Evolutionary conservation across 2,113 vertebrate species (phyloP), one percentile per base, ranked within the genome.

Genomic region (Synchiropus splendidus): DNA sequence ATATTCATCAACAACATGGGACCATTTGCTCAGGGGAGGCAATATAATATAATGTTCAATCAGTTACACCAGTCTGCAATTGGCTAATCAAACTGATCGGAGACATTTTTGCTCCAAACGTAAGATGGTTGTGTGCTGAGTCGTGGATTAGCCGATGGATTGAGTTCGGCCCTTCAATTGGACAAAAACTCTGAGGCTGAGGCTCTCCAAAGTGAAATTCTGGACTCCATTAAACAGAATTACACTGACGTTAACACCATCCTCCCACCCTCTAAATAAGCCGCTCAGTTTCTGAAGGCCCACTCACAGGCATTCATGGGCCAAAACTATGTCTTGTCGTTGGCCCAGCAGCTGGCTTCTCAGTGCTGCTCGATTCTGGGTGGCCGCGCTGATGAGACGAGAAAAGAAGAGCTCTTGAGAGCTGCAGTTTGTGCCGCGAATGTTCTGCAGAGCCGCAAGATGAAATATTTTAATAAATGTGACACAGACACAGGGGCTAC

Each of bases 1-100:
- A 79, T 80, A 84, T 84, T 78, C 51, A 84, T 83, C 65, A 72
- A 44, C 12, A 64, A 42, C 51, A 63, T 48, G 56, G 58, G 45
- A 58, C 67, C 45, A 56, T 57, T 14, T 61, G 45, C 47, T 54
- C 67, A 69, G 42, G 58, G 44, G 42, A 59, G 64, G 63, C 72
- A n/a, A n/a, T n/a, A n/a, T n/a, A n/a, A n/a, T n/a, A n/a, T n/a
- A n/a, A n/a, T n/a, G n/a, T n/a, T n/a, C n/a, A n/a, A n/a, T 69
- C 57, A 65, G 63, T 70, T 57, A 56, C 53, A 34, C 45, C 69
- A 62, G 69, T 16, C 27, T 11, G 6, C 12, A 5, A n/a, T n/a
- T 52, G 70, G 70, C 54, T 60, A 52, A 72, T 71, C 64, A 55
- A 42, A 45, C 50, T 39, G 62, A 76, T 46, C 77, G 67, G 70